phyloP scores from a whole-genome alignment of 2,888 invertebrate species.

The Tetheella fluctuosa region DNA sequence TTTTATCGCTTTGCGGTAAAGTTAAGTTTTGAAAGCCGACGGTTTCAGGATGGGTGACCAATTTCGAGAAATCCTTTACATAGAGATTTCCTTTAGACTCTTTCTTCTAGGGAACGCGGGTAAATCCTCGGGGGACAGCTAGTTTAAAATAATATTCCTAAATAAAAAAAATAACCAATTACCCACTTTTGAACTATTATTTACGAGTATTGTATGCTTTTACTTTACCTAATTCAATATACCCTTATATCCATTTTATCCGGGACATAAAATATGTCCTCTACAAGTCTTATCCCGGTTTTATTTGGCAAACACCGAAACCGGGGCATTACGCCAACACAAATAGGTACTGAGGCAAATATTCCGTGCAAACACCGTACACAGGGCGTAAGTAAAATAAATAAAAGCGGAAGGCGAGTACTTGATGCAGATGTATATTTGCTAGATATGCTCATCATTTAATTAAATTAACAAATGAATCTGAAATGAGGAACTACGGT shows the following conservation, averaged over 20 bases:
- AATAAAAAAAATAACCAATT: too few species aligned
- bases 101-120: too few species aligned
- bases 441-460: conserved; percentile 31
- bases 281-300: conserved; percentile 35
- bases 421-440: conserved; percentile 18
- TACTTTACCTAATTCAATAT: conserved; percentile 33
- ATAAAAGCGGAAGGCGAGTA: conserved; percentile 47
- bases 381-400: conserved; percentile 50
- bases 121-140: too few species aligned
- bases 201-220: too few species aligned
- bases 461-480: too few species aligned
- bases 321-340: conserved; percentile 48
- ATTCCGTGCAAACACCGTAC: conserved; percentile 42
- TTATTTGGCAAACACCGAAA: conserved; percentile 51
- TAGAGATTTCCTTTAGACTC: too few species aligned
- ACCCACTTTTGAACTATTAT: too few species aligned
- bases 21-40: too few species aligned
- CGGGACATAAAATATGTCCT: conserved; percentile 39
- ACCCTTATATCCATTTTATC: conserved; percentile 28
- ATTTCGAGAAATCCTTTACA: too few species aligned
- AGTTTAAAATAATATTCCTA: too few species aligned
- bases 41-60: too few species aligned
- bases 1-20: neutral
- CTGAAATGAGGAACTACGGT: too few species aligned
- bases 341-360: conserved; percentile 39